Evolutionary conservation across 2,888 invertebrate species (phyloP).

Genomic region (Icerya purchasi): DNA sequence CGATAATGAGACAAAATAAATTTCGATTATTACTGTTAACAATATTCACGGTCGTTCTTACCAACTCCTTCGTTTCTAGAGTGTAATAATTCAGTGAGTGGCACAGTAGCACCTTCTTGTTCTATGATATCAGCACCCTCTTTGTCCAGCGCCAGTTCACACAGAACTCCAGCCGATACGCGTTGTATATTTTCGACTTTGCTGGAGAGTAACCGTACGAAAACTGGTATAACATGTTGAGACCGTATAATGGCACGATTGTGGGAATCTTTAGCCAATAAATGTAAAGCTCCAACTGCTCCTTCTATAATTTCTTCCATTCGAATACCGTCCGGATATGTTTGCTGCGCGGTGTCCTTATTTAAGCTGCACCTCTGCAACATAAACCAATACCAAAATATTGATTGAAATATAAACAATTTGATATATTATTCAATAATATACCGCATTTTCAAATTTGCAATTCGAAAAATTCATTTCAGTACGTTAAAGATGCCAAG

Average conservation of each 20-base stretch:
- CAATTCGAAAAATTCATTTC: not conserved
- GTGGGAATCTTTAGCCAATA: constrained; percentile 79
- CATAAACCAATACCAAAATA: too few relatives aligned
- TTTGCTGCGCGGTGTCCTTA: constrained; percentile 16
- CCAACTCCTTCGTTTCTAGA: constrained; percentile 89
- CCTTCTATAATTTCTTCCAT: constrained; percentile 99
- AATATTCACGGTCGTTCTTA: constrained; percentile 25
- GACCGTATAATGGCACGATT: constrained; percentile 81
- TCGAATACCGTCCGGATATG: constrained; percentile 81
- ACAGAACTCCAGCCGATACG: constrained; percentile 89
- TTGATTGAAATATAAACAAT: not conserved
- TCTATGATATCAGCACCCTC: constrained; percentile 96
- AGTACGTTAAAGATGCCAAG: not conserved
- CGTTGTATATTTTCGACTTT: constrained; percentile 95
- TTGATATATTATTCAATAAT: not conserved
- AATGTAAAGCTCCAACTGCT: constrained; percentile 91
- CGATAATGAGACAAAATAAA: too few relatives aligned
- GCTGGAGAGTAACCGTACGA: constrained; percentile 87
- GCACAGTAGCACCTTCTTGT: constrained; percentile 87
- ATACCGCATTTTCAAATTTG: not conserved
- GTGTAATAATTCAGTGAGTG: constrained; percentile 83
- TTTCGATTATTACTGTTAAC: too few relatives aligned
- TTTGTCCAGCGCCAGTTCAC: constrained; percentile 87
- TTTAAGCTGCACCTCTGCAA: constrained; percentile 58
- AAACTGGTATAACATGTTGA: constrained; percentile 83